These are phyloP conservation scores for Lanistes nyassanus DNA, from an alignment of 1,140 invertebrate species.

Conservation along the genomic window DNA sequence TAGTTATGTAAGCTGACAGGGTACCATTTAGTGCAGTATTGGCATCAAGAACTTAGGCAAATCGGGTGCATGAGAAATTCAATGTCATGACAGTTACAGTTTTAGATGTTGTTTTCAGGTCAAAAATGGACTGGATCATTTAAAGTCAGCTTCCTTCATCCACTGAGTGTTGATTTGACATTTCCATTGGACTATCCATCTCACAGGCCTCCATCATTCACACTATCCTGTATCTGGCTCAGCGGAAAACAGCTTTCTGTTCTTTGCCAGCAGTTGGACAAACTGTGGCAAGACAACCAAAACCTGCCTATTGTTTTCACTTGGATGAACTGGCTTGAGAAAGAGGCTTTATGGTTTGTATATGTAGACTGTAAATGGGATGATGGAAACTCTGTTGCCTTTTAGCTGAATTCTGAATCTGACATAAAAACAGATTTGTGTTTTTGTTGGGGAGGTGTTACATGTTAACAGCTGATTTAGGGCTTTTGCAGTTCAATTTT, in stretches of 20 bases:
- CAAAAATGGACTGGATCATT: slow-evolving; percentile 39
- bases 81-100: not conserved
- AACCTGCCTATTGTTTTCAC: slow-evolving; percentile 46
- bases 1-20: not conserved
- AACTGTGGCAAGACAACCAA: slow-evolving; percentile 40
- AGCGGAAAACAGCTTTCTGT: slow-evolving; percentile 30
- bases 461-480: too few relatives aligned
- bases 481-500: too few relatives aligned
- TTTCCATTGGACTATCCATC: slow-evolving; percentile 50
- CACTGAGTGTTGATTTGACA: slow-evolving; percentile 40
- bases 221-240: slow-evolving; percentile 46
- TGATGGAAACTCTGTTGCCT: too few relatives aligned
- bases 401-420: too few relatives aligned
- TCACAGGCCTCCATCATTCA: slow-evolving; percentile 38
- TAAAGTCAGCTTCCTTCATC: slow-evolving; percentile 38
- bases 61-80: not conserved
- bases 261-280: slow-evolving; percentile 41
- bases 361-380: too few relatives aligned
- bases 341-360: slow-evolving; percentile 44
- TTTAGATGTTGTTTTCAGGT: slow-evolving; percentile 27
- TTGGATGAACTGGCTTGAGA: slow-evolving; percentile 56
- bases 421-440: too few relatives aligned
- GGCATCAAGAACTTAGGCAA: not conserved
- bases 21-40: not conserved
- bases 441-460: too few relatives aligned